Base-by-base conservation (phyloP, 2,113 vertebrate genomes). In the Zonotrichia leucophrys region DNA sequence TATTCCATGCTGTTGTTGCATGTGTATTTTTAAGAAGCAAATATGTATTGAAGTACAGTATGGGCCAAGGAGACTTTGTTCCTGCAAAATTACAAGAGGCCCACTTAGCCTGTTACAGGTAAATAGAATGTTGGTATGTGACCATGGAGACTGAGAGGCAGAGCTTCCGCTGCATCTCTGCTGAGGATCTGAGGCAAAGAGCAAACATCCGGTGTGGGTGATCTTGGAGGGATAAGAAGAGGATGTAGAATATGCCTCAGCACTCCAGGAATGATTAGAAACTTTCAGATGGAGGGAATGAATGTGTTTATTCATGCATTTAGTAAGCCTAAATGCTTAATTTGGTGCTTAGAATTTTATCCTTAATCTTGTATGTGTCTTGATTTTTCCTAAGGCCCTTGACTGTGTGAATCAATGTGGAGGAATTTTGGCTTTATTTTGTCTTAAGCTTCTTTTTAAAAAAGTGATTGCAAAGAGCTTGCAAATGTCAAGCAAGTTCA, bases 101-200 rank as follows among this genome's bases (percentile, higher is more conserved):
- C 39, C 7, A 3, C 44, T 83, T 87, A 52, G 8, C 27, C 56
- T 35, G 11, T 60, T 75, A 23, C 19, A 63, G 41, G 56, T 87
- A 90, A 87, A 92, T 50, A 81, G 37, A 81, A 44, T 1, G 44
- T 95, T 95, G 89, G 84, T 89, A 23, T 90, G 37, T 87, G 73
- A 78, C 86, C 19, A 22, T 12, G 35, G 72, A 50, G 70, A 59
- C 83, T 80, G 46, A 67, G 79, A 69, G 39, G 16, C 42, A 67
- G 68, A 70, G 73, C 44, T 90, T 50, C 68, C 1, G 3, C 42
- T 70, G 46, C 56, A 56, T 74, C 72, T 82, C 27, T 77, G 59
- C 35, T 31, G 47, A 66, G 42, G 35, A 50, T 73, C 59, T n/a
- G 37, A 49, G 73, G 53, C 50, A 77, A 76, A 67, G 68, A 72